Conservation (phyloP, 1,140 invertebrate genomes). For the Drosophila chauvacae region DNA sequence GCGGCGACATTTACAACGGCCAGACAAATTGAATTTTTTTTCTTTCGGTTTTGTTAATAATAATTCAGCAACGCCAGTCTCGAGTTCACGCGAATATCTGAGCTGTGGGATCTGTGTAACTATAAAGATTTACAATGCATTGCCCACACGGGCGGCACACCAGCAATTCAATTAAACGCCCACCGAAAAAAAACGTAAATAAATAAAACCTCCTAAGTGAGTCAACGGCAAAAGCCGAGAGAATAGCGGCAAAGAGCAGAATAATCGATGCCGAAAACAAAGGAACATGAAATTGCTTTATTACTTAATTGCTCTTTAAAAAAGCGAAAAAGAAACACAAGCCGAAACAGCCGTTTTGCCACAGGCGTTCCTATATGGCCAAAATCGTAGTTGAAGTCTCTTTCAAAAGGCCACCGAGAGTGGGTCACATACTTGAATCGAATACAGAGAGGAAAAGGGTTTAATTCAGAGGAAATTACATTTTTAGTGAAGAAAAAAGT, state of each 20-base stretch:
- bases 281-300: slow-evolving; percentile 82
- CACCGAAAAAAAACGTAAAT: slow-evolving; percentile 47
- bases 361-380: slow-evolving; percentile 47
- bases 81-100: slow-evolving; percentile 61
- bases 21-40: slow-evolving; percentile 72
- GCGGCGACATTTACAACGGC: slow-evolving; percentile 72
- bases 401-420: slow-evolving; percentile 59
- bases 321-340: slow-evolving; percentile 56
- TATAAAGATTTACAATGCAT: slow-evolving; percentile 72
- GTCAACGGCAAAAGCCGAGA: slow-evolving; percentile 37
- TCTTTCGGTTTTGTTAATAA: slow-evolving; percentile 1
- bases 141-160: slow-evolving; percentile 65
- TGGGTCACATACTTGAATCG: slow-evolving; percentile 60
- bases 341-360: slow-evolving; percentile 35
- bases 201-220: slow-evolving; percentile 72
- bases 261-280: slow-evolving; percentile 77
- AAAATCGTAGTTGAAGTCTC: slow-evolving; percentile 38
- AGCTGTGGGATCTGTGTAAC: slow-evolving; percentile 64
- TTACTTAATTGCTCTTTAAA: slow-evolving; percentile 83
- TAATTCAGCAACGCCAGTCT: slow-evolving; percentile 31
- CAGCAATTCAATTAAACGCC: slow-evolving; percentile 82
- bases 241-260: slow-evolving; percentile 61
- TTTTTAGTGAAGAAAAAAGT: background rate
- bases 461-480: background rate
- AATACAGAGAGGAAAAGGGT: background rate